phyloP scores from a whole-genome alignment of 2,113 vertebrate species.

The Ochotona curzoniae region DNA sequence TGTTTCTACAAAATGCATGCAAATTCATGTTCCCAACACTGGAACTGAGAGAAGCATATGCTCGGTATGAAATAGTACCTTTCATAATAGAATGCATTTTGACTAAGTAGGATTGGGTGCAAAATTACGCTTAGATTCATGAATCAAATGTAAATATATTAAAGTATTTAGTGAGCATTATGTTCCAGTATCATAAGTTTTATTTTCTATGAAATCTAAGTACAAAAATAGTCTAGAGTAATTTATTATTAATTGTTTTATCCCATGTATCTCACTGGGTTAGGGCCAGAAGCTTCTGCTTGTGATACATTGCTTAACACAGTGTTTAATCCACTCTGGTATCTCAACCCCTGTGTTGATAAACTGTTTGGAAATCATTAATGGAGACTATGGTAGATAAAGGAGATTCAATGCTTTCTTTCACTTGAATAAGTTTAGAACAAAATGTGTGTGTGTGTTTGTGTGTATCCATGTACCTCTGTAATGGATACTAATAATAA shows the following conservation, averaged over 20 bases:
- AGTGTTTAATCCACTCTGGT: background rate
- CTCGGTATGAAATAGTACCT: background rate
- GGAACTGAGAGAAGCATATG: background rate
- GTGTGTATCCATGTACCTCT: background rate
- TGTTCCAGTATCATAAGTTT: conserved; percentile 19
- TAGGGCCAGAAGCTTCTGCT: background rate
- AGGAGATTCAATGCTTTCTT: background rate
- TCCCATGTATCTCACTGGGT: background rate
- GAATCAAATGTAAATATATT: conserved; percentile 32
- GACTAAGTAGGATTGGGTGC: background rate
- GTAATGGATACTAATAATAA: background rate
- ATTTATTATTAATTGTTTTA: background rate
- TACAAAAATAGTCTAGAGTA: background rate
- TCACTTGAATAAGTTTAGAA: background rate
- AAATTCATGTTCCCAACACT: background rate
- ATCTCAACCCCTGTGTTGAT: background rate
- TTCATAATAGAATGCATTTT: background rate
- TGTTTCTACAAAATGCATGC: conserved; percentile 19
- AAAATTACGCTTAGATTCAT: conserved; percentile 35
- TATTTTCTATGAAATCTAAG: conserved; percentile 36
- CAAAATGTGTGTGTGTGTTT: background rate
- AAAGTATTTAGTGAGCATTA: conserved; percentile 5
- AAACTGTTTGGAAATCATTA: background rate
- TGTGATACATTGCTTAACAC: background rate
- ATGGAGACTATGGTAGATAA: background rate